Conservation (phyloP, 2,113 vertebrate species). For the Dasyurus viverrinus region DNA sequence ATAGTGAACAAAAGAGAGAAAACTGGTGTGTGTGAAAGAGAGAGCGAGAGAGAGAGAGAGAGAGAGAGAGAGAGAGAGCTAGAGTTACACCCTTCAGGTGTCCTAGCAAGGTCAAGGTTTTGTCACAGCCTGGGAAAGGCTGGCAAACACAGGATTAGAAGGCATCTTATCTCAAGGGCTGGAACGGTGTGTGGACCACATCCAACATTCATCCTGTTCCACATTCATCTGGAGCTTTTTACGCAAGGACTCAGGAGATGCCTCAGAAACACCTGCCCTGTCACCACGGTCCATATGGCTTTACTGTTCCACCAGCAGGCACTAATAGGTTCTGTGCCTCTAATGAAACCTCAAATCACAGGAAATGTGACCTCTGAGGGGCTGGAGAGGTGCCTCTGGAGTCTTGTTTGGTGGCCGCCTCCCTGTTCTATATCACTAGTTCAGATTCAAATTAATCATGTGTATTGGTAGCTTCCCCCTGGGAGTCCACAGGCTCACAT, state of each 20-base stretch:
- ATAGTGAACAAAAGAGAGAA: neutral
- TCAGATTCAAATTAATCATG: neutral
- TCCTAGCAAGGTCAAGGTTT: neutral
- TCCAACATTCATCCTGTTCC: neutral
- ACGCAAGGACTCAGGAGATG: conserved; percentile 2
- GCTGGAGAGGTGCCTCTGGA: no score
- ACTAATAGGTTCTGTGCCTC: neutral
- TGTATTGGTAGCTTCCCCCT: neutral
- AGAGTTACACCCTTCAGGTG: neutral
- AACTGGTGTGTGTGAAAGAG: neutral
- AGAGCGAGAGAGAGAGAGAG: no score
- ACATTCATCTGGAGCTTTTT: neutral
- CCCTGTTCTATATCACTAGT: no score
- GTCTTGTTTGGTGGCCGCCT: neutral
- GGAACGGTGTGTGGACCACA: no score
- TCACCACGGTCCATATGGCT: neutral
- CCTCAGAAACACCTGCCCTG: neutral
- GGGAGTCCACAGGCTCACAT: neutral
- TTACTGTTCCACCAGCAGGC: neutral
- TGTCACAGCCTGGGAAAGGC: conserved; percentile 5
- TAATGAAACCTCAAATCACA: neutral
- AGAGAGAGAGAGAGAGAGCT: no score
- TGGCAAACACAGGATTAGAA: neutral
- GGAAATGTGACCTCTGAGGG: neutral
- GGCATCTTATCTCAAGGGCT: neutral